Conservation (phyloP, 2,797 vertebrate genomes). For the Pantherophis vulpinus region DNA sequence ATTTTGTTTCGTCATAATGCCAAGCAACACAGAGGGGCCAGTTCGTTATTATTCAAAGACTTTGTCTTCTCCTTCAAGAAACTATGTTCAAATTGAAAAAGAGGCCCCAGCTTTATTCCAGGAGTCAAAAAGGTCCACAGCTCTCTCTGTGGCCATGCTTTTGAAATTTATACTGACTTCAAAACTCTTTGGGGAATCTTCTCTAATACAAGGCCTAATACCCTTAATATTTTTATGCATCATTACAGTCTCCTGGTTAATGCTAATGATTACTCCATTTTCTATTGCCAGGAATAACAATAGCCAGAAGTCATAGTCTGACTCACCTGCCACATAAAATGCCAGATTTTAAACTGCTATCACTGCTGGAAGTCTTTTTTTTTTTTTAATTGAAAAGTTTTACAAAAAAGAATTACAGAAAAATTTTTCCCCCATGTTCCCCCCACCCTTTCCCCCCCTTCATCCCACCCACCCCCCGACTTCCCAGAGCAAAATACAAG, state of each 20-base stretch:
- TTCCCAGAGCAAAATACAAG: too few relatives aligned
- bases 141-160: background rate
- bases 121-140: background rate
- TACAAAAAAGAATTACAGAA: too few relatives aligned
- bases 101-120: background rate
- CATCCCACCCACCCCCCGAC: too few relatives aligned
- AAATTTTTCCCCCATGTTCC: too few relatives aligned
- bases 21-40: background rate
- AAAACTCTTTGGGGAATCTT: background rate
- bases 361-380: background rate
- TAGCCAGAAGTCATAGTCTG: background rate
- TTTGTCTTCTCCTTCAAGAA: background rate
- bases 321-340: background rate
- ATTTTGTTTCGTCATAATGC: background rate
- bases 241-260: background rate
- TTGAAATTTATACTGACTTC: background rate
- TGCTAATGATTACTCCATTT: background rate
- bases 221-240: background rate
- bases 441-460: too few relatives aligned
- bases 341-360: background rate
- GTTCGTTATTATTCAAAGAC: background rate
- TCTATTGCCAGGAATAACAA: background rate
- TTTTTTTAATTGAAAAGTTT: too few relatives aligned
- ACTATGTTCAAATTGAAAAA: background rate
- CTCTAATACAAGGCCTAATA: background rate